A percentile compares a stretch with the other conserved stretches of the same genome.
Evolutionary conservation across 2,113 vertebrate genomes (phyloP).

Genomic region (Pimephales promelas): DNA sequence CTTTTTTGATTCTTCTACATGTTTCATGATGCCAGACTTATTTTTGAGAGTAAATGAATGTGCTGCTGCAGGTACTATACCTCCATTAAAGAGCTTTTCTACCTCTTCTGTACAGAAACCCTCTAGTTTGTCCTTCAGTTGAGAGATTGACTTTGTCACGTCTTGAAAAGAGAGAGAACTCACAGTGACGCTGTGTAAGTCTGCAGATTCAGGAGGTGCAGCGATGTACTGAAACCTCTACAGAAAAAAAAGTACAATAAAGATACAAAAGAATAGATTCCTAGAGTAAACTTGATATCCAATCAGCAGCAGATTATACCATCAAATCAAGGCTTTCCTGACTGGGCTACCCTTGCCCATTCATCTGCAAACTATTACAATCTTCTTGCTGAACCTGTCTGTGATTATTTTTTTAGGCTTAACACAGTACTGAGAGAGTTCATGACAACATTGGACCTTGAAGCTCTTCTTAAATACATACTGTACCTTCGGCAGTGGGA

Average conservation of each 20-base stretch:
- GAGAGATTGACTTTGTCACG: neutral
- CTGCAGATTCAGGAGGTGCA: conserved; percentile 10
- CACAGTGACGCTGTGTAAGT: neutral
- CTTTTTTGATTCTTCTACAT: neutral
- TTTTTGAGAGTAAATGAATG: neutral
- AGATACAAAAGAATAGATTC: too few relatives aligned
- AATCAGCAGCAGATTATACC: too few relatives aligned
- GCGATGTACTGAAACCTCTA: neutral
- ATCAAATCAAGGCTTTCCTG: too few relatives aligned
- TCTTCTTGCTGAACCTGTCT: too few relatives aligned
- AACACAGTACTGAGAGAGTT: too few relatives aligned
- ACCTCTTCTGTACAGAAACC: neutral
- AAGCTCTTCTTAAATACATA: too few relatives aligned
- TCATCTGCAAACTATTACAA: too few relatives aligned
- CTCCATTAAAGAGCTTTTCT: neutral
- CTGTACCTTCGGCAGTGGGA: too few relatives aligned
- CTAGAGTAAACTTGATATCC: too few relatives aligned
- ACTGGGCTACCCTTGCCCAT: too few relatives aligned
- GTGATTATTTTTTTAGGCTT: too few relatives aligned
- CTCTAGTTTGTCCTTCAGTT: conserved; percentile 2
- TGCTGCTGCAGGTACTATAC: neutral
- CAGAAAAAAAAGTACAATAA: neutral
- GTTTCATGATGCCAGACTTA: neutral
- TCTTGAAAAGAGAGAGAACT: neutral
- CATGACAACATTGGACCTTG: too few relatives aligned